Evolutionary conservation across 2,888 invertebrate genomes (phyloP).

Genomic region (Drosophila pseudotakahashii): DNA sequence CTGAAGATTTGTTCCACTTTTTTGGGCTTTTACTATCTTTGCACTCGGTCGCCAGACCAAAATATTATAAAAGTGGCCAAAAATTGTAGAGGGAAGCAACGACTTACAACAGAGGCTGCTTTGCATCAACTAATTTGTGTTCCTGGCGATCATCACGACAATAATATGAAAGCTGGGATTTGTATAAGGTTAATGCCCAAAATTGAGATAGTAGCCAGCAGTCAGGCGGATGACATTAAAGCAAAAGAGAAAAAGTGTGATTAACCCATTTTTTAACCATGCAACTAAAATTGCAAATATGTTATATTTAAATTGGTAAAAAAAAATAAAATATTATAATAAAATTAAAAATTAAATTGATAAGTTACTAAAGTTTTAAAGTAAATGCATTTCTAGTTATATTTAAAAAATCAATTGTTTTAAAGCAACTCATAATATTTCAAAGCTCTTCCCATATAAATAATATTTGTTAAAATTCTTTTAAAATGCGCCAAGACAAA

Average conservation of each 20-base stretch:
- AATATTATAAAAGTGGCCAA: not conserved
- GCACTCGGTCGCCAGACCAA: not conserved
- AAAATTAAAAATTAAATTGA: too few relatives aligned
- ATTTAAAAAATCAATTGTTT: too few relatives aligned
- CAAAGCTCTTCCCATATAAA: too few relatives aligned
- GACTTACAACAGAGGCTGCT: not conserved
- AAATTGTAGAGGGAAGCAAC: not conserved
- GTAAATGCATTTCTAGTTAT: too few relatives aligned
- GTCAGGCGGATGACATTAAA: not conserved
- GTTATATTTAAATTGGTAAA: too few relatives aligned
- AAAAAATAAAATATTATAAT: too few relatives aligned
- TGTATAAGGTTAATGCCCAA: not conserved
- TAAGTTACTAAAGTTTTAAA: too few relatives aligned
- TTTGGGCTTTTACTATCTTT: not conserved
- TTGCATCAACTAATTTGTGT: not conserved
- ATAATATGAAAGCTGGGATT: not conserved
- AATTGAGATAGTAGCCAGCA: not conserved
- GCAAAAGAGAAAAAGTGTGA: not conserved
- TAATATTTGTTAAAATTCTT: too few relatives aligned
- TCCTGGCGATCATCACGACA: not conserved
- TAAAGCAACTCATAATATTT: too few relatives aligned
- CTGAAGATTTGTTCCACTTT: not conserved
- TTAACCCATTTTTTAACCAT: not conserved
- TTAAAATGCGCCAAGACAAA: too few relatives aligned
- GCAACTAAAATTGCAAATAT: too few relatives aligned